Percentiles rank a stretch among this genome's conserved stretches.
Conservation (phyloP, 2,797 vertebrate genomes). For the Diplodus sargus region DNA sequence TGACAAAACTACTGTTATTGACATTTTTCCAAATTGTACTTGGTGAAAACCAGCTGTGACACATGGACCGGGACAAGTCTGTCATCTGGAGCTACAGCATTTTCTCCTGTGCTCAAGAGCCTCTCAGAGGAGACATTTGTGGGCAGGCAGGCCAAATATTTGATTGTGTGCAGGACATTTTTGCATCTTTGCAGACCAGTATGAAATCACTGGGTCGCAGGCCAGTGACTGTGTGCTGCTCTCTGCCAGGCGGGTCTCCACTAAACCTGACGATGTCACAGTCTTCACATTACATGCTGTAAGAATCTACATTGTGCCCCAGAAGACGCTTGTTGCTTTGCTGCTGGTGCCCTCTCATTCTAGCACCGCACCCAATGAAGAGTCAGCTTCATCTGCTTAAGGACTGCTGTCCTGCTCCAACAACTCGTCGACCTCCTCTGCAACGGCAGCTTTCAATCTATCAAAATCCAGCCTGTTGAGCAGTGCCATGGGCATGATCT, state of each 20-base stretch:
- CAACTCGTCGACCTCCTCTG: neutral
- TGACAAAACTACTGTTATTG: neutral
- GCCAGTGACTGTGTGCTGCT: slow-evolving; percentile 5
- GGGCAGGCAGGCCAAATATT: slow-evolving; percentile 14
- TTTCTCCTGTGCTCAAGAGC: neutral
- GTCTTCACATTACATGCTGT: slow-evolving; percentile 2
- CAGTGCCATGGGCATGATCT: slow-evolving; percentile 14
- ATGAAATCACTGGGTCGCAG: slow-evolving; percentile 19
- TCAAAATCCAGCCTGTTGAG: slow-evolving; percentile 13
- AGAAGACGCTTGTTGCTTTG: slow-evolving; percentile 5
- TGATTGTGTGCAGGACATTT: slow-evolving; percentile 1
- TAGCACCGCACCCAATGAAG: neutral
- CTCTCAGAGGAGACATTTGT: slow-evolving; percentile 12
- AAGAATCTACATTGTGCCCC: slow-evolving; percentile 12
- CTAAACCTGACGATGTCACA: neutral
- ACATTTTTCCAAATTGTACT: slow-evolving; percentile 1
- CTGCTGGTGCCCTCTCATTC: neutral
- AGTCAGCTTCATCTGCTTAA: neutral
- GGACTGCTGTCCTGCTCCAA: neutral
- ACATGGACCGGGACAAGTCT: neutral
- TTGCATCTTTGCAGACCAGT: slow-evolving; percentile 15
- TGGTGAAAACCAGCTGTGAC: slow-evolving; percentile 22
- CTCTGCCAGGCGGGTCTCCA: slow-evolving; percentile 14
- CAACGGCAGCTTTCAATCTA: neutral
- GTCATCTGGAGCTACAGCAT: neutral